Conservation (phyloP, 2,797 vertebrate species). For the Sciurus vulgaris region DNA sequence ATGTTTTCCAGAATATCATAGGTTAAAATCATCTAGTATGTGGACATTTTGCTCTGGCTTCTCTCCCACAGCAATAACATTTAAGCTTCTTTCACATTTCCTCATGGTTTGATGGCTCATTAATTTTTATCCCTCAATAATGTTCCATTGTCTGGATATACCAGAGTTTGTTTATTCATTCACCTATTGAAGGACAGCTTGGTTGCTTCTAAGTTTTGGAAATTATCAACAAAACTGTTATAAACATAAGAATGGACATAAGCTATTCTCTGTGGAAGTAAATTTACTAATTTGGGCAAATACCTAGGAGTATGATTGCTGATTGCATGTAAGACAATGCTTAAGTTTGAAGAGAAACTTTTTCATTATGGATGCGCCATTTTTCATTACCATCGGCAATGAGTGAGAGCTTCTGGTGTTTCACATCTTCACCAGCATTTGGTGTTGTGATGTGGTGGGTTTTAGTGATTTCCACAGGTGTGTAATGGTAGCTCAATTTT, state of each 20-base stretch:
- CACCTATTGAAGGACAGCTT: not conserved
- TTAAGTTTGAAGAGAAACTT: not conserved
- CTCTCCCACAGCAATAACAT: not conserved
- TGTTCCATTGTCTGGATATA: not conserved
- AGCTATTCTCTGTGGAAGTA: not conserved
- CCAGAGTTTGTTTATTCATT: not conserved
- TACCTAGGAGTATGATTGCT: not conserved
- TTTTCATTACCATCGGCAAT: not conserved
- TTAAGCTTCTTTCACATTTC: not conserved
- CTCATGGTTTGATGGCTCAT: not conserved
- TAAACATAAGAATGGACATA: not conserved
- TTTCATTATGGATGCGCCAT: not conserved
- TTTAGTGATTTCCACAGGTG: not conserved
- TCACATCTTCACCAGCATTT: no score
- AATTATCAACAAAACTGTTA: not conserved
- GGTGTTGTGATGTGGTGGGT: not conserved
- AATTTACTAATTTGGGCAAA: not conserved
- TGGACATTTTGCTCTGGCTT: not conserved
- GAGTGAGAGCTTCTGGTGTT: not conserved
- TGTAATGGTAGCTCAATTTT: not conserved
- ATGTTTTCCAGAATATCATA: not conserved
- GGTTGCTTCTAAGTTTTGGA: not conserved
- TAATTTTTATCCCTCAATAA: not conserved
- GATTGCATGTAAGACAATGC: not conserved
- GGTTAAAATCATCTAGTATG: not conserved